Percentiles rank a stretch among this genome's conserved stretches.
Evolutionary conservation across 2,113 vertebrate genomes (phyloP).

Genomic region (Xiphophorus hellerii): DNA sequence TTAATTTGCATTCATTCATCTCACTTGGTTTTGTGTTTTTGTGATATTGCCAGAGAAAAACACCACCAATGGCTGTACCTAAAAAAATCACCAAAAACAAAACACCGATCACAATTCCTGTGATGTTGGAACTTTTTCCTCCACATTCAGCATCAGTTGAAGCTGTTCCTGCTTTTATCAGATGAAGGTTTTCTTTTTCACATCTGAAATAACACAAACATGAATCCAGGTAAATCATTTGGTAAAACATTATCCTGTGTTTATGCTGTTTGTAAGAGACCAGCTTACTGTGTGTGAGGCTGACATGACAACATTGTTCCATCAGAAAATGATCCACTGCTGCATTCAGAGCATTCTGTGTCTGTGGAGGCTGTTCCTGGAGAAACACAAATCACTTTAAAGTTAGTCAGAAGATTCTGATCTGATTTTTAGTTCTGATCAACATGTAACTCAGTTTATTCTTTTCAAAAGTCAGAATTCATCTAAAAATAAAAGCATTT

Average conservation of each 20-base stretch:
- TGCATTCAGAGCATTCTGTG: slow-evolving; percentile 37
- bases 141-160: slow-evolving; percentile 34
- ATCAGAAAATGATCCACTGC: slow-evolving; percentile 33
- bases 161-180: slow-evolving; percentile 16
- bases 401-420: too few relatives aligned
- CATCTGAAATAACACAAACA: slow-evolving; percentile 23
- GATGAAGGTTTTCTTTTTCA: neutral
- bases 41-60: too few relatives aligned
- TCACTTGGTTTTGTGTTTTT: too few relatives aligned
- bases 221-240: neutral
- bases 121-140: accelerated
- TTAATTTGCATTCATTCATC: too few relatives aligned
- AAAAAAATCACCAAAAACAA: too few relatives aligned
- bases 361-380: slow-evolving; percentile 26
- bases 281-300: slow-evolving; percentile 39
- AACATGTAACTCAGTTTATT: too few relatives aligned
- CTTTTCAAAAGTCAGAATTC: too few relatives aligned
- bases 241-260: neutral
- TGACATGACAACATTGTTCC: slow-evolving; percentile 39
- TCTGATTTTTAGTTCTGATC: too few relatives aligned
- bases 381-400: neutral
- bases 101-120: accelerated
- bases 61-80: too few relatives aligned
- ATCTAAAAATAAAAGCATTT: too few relatives aligned
- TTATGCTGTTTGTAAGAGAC: neutral